Evolutionary conservation across 2,797 vertebrate species (phyloP), one percentile per base, ranked within the genome.

Genomic region (Chelidonichthys spinosus): DNA sequence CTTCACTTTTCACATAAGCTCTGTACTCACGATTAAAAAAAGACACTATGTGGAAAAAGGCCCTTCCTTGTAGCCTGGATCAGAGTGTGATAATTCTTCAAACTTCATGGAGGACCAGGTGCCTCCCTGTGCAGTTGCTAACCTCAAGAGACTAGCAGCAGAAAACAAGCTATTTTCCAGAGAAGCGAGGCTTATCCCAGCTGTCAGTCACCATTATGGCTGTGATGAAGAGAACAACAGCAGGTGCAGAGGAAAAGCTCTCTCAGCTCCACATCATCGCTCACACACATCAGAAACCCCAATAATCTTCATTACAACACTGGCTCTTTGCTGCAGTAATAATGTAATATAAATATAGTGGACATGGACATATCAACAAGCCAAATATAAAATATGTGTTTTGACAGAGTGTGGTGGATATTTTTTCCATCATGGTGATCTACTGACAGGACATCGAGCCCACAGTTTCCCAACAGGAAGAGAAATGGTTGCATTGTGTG

Each of bases 121-220:
- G 43, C 50, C 37, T 52, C 63, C 40, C 46, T 52, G 44, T 55
- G 56, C 46, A 71, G 55, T 68, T 62, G 61, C 67, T 54, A 65
- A 32, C 52, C 61, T 46, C 61, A 37, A 5, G 46, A 46, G 67
- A 59, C 46, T 5, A 50, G 17, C 46, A 39, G 47, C 5, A 35
- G 63, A 78, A 63, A 72, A 43, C 62, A 67, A 56, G 49, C 68
- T 54, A 43, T 25, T 62, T 50, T 62, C 69, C 11, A 32, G 69
- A 52, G 69, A 78, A 36, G 14, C 36, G 37, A 32, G 63, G 56
- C 58, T 62, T 63, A 50, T 72, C 63, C 44, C n/a, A 72, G 69
- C 63, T 73, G 58, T 78, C 75, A 78, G 17, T 72, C 64, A 73
- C 58, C 58, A 78, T 73, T 63, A 78, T 44, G 43, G 43, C 54